Evolutionary conservation across 1,140 invertebrate species (phyloP).

Genomic region (Tetranychus cinnabarinus): DNA sequence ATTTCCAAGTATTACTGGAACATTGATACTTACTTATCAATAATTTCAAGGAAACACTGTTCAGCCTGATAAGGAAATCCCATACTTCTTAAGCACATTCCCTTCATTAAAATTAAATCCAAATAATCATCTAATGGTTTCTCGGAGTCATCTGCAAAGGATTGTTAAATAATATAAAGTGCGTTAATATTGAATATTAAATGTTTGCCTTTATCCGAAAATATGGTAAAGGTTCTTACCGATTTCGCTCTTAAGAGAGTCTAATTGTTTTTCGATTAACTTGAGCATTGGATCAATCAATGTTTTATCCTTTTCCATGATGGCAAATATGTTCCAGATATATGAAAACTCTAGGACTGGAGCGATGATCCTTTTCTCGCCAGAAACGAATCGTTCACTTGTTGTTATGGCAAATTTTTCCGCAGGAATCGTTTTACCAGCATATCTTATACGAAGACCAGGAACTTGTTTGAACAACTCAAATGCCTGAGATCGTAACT

Average conservation of each 20-base stretch:
- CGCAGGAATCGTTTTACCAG: slow-evolving; percentile 87
- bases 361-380: background rate
- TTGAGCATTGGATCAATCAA: slow-evolving; percentile 8
- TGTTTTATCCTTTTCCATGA: background rate
- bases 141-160: background rate
- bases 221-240: slow-evolving; percentile 6
- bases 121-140: background rate
- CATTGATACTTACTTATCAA: slow-evolving; percentile 20
- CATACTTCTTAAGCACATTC: slow-evolving; percentile 52
- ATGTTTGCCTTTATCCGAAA: no score
- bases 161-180: no score
- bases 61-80: slow-evolving; percentile 38
- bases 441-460: slow-evolving; percentile 66
- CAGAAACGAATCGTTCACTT: background rate
- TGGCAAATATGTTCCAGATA: slow-evolving; percentile 66
- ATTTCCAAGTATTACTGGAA: no score
- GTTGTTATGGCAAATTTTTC: slow-evolving; percentile 72
- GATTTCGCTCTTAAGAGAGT: slow-evolving; percentile 14
- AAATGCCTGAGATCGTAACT: slow-evolving; percentile 27
- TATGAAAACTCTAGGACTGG: slow-evolving; percentile 49
- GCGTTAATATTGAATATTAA: background rate
- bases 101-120: slow-evolving; percentile 49
- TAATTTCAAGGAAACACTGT: slow-evolving; percentile 41
- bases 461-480: slow-evolving; percentile 26
- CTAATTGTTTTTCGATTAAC: slow-evolving; percentile 15